Percentiles rank a stretch among this genome's conserved stretches.
Evolutionary conservation across 2,113 vertebrate genomes (phyloP).

Genomic region (Nesogale talazaci): DNA sequence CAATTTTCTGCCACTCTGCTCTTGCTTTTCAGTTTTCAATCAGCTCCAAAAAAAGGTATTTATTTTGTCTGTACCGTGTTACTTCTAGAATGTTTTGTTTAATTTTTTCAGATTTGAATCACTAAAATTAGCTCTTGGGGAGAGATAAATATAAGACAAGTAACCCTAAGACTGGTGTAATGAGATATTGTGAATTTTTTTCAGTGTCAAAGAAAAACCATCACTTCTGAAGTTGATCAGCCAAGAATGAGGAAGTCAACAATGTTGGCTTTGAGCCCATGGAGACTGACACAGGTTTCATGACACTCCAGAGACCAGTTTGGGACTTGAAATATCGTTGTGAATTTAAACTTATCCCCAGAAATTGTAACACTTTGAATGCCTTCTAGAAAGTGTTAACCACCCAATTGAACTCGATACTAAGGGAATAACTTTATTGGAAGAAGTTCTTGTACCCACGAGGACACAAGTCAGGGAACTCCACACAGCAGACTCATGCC

Average conservation of each 20-base stretch:
- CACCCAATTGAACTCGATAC: background rate
- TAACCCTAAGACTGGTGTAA: background rate
- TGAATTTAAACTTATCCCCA: background rate
- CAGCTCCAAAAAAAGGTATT: background rate
- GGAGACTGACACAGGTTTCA: background rate
- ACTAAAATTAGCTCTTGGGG: background rate
- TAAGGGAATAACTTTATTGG: background rate
- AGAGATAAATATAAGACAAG: background rate
- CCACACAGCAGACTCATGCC: no score
- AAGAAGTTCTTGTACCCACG: background rate
- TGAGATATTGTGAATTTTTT: background rate
- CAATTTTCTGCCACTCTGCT: background rate
- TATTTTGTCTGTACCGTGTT: background rate
- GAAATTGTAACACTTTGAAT: background rate
- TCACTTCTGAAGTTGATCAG: background rate
- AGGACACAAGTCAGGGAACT: background rate
- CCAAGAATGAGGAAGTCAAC: background rate
- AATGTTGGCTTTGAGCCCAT: background rate
- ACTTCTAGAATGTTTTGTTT: background rate
- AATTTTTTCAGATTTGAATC: background rate
- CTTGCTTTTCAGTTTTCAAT: background rate
- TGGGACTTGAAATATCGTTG: background rate
- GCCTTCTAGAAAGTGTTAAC: background rate
- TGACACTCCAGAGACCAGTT: background rate
- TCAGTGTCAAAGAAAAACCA: background rate